A percentile compares a stretch with the other conserved stretches of the same genome.
phyloP scores from a whole-genome alignment of 2,113 vertebrate genomes.

The Hirundichthys speculiger region DNA sequence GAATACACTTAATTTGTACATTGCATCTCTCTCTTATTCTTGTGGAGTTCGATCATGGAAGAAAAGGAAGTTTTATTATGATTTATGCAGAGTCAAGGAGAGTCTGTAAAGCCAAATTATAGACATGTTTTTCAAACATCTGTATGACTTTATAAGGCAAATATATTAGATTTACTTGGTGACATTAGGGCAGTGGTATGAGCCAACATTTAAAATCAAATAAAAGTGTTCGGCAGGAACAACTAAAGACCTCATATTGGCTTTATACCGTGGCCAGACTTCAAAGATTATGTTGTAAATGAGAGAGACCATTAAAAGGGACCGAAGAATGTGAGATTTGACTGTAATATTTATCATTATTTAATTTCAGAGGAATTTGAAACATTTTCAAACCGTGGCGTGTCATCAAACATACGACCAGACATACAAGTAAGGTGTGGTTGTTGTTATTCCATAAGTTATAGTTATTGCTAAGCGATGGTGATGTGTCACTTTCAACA shows the following conservation, averaged over 20 bases:
- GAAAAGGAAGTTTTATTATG: constrained; percentile 25
- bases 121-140: constrained; percentile 44
- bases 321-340: background rate
- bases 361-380: background rate
- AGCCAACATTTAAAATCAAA: constrained; percentile 29
- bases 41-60: constrained; percentile 39
- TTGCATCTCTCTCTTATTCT: constrained; percentile 31
- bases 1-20: constrained; percentile 18
- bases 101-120: constrained; percentile 20
- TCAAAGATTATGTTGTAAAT: background rate
- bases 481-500: no score
- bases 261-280: constrained; percentile 20
- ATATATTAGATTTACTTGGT: constrained; percentile 34
- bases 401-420: no score
- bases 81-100: constrained; percentile 31
- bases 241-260: background rate
- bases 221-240: background rate
- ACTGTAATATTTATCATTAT: background rate
- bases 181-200: constrained; percentile 2
- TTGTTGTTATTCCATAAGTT: no score
- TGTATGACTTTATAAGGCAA: constrained; percentile 43
- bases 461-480: no score
- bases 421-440: no score
- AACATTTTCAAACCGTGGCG: background rate
- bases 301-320: background rate